These are phyloP conservation scores for Marmota monax DNA, from an alignment of 2,113 vertebrate species.

Conservation along the genomic window DNA sequence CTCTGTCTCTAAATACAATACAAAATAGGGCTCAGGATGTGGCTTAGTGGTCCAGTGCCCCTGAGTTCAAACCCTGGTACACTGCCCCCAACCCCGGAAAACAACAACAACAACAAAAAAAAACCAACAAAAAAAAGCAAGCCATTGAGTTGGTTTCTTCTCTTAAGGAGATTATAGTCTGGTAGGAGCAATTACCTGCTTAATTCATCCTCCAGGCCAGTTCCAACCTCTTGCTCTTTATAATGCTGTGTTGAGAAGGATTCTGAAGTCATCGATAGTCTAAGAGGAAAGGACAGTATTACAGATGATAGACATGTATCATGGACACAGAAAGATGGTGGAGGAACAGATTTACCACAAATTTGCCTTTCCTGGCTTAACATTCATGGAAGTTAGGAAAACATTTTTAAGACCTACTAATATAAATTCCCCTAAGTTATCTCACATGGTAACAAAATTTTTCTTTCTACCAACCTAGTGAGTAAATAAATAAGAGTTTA, in stretches of 20 bases:
- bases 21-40: no score
- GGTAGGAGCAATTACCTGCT: not conserved
- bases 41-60: no score
- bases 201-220: not conserved
- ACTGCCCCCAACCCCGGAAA: no score
- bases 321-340: not conserved
- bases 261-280: not conserved
- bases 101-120: no score
- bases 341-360: not conserved
- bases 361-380: not conserved
- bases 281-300: not conserved
- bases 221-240: not conserved
- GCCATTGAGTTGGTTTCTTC: not conserved
- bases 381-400: not conserved
- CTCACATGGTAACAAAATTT: not conserved
- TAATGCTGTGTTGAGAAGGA: not conserved
- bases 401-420: not conserved
- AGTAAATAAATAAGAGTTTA: constrained; percentile 39
- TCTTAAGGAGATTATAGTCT: accelerated
- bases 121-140: no score
- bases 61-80: no score
- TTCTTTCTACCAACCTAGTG: not conserved
- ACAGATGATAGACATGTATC: not conserved
- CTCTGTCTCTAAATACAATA: no score
- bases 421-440: constrained; percentile 11